A percentile compares a stretch with the other conserved stretches of the same genome.
These are phyloP conservation scores for Cartodere bifasciata DNA, from an alignment of 2,888 invertebrate genomes.

Conservation along the genomic window DNA sequence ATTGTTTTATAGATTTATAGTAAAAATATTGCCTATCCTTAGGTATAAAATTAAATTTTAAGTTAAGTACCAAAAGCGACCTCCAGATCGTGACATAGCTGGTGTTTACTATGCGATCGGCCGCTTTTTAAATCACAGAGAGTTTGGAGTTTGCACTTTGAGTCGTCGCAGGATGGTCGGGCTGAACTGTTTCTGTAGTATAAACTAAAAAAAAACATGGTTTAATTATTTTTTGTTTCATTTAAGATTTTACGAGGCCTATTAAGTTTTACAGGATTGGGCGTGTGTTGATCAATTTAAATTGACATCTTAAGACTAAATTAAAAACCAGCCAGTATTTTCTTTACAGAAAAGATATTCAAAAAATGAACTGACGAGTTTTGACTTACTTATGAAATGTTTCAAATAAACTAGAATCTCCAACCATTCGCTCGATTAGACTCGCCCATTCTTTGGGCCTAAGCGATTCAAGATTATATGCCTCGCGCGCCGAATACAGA, in stretches of 20 bases:
- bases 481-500: constrained; percentile 68
- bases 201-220: constrained; percentile 51
- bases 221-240: no score
- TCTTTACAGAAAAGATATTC: no score
- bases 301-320: no score
- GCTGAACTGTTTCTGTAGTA: constrained; percentile 82
- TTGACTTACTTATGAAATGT: constrained; percentile 67
- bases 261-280: no score
- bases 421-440: constrained; percentile 72
- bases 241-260: no score
- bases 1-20: constrained; percentile 20
- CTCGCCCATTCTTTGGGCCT: constrained; percentile 84
- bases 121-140: constrained; percentile 79
- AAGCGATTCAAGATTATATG: constrained; percentile 70
- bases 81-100: constrained; percentile 67
- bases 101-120: constrained; percentile 68
- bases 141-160: constrained; percentile 70
- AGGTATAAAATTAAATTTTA: constrained; percentile 1
- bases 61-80: constrained; percentile 14
- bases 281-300: no score
- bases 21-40: constrained; percentile 3
- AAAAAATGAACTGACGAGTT: no score
- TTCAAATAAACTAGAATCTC: constrained; percentile 72
- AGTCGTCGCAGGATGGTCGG: constrained; percentile 57
- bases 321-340: not conserved